These are phyloP conservation scores for Stenopsyche tienmushanensis DNA, from an alignment of 1,140 invertebrate species.

Conservation along the genomic window DNA sequence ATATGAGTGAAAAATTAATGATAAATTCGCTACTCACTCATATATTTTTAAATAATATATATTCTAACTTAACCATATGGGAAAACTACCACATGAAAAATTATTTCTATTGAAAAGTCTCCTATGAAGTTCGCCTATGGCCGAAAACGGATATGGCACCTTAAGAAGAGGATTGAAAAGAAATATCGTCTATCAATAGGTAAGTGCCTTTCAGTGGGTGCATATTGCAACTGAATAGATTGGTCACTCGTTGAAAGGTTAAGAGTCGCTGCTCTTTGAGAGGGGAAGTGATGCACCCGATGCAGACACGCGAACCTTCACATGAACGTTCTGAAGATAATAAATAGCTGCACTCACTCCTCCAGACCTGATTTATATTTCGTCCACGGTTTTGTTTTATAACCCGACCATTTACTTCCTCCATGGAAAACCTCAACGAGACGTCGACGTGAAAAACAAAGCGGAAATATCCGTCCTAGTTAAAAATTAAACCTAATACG, in stretches of 20 bases:
- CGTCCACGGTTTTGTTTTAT: neutral
- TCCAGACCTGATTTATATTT: slow-evolving; percentile 5
- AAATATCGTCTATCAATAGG: no score
- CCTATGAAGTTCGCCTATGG: no score
- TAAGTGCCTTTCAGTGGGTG: no score
- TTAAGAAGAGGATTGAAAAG: no score
- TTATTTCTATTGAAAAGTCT: no score
- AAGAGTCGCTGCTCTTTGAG: neutral
- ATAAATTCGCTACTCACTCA: no score
- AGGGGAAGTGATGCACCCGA: neutral
- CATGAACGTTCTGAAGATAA: neutral
- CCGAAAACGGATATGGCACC: no score
- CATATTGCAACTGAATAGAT: no score
- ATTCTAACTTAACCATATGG: no score
- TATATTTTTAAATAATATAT: no score
- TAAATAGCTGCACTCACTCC: neutral
- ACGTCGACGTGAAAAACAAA: neutral
- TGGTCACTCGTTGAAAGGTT: neutral
- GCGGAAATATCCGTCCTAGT: neutral
- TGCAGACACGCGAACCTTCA: neutral
- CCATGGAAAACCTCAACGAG: neutral
- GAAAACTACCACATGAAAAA: no score
- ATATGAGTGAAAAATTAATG: no score
- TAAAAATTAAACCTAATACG: neutral
- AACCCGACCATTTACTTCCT: neutral